Evolutionary conservation across 30 jellyfish, hydroid and myxozoan species (phyloP).

Genomic region (Hydractinia echinata): DNA sequence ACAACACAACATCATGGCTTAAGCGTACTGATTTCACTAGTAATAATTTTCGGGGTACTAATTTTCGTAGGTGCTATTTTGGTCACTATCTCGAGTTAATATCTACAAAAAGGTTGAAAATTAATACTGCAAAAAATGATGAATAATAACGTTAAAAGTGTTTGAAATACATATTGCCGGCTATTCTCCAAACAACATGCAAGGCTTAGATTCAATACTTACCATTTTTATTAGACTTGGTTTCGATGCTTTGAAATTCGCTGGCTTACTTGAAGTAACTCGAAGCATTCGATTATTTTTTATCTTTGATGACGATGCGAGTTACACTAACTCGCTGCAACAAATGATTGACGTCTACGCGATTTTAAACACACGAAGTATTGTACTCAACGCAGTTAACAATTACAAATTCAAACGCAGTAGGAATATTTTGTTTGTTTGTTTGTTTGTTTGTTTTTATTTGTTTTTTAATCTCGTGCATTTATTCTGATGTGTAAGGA

Average conservation of each 20-base stretch:
- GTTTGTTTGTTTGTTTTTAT: not conserved
- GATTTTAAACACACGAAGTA: slow-evolving; percentile 38
- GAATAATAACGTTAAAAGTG: too few species aligned
- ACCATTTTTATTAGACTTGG: slow-evolving; percentile 25
- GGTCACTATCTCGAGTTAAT: too few species aligned
- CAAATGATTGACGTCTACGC: slow-evolving; percentile 56
- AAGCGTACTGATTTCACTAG: too few species aligned
- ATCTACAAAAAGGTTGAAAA: too few species aligned
- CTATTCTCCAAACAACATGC: too few species aligned
- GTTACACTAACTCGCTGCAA: slow-evolving; percentile 63
- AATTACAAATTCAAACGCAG: slow-evolving; percentile 65
- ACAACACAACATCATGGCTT: too few species aligned
- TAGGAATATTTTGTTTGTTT: slow-evolving; percentile 17
- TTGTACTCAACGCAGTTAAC: slow-evolving; percentile 65
- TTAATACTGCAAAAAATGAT: too few species aligned
- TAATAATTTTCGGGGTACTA: too few species aligned
- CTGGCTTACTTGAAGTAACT: slow-evolving; percentile 12
- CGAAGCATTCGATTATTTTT: slow-evolving; percentile 47
- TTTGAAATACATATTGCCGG: too few species aligned
- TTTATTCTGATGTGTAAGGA: not conserved
- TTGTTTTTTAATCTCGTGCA: not conserved
- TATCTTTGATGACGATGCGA: slow-evolving; percentile 66
- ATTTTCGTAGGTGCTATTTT: too few species aligned
- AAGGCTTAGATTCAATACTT: too few species aligned
- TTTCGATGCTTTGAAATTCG: slow-evolving; percentile 24